phyloP scores from a whole-genome alignment of 2,888 invertebrate species.

The Nomada fabriciana region DNA sequence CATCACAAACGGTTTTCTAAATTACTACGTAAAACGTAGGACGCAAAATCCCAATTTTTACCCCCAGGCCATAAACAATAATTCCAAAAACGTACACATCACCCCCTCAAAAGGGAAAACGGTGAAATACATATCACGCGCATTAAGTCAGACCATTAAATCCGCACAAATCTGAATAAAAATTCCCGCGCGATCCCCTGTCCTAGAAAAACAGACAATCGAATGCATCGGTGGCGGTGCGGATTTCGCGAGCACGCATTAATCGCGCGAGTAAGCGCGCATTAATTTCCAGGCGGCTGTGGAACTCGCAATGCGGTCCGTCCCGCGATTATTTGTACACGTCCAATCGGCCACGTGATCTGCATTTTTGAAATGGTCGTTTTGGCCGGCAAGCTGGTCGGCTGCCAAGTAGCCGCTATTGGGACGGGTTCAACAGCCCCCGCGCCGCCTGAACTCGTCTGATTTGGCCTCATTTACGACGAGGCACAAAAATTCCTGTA shows the following conservation, averaged over 20 bases:
- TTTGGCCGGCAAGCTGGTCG: constrained; percentile 51
- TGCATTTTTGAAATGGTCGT: constrained; percentile 66
- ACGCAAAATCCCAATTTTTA: no score
- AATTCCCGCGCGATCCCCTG: neutral
- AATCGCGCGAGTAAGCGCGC: constrained; percentile 54
- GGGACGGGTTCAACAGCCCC: constrained; percentile 77
- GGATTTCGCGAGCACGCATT: constrained; percentile 24
- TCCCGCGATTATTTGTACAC: constrained; percentile 64
- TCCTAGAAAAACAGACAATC: neutral
- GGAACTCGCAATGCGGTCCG: constrained; percentile 30
- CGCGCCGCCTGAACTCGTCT: constrained; percentile 69
- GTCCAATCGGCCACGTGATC: constrained; percentile 65
- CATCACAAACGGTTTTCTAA: no score
- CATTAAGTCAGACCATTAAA: no score
- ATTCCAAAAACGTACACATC: no score
- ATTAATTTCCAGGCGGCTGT: constrained; percentile 60
- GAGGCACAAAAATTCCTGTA: constrained; percentile 77
- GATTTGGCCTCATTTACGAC: constrained; percentile 80
- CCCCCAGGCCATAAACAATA: no score
- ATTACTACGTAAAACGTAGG: no score
- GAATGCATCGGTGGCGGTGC: neutral
- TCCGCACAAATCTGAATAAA: neutral
- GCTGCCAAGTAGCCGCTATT: constrained; percentile 66
- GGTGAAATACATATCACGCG: no score
- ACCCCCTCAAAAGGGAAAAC: no score